Percentiles rank a stretch among this genome's conserved stretches.
Evolutionary conservation across 1,140 invertebrate species (phyloP).

Genomic region (Penaeus japonicus): DNA sequence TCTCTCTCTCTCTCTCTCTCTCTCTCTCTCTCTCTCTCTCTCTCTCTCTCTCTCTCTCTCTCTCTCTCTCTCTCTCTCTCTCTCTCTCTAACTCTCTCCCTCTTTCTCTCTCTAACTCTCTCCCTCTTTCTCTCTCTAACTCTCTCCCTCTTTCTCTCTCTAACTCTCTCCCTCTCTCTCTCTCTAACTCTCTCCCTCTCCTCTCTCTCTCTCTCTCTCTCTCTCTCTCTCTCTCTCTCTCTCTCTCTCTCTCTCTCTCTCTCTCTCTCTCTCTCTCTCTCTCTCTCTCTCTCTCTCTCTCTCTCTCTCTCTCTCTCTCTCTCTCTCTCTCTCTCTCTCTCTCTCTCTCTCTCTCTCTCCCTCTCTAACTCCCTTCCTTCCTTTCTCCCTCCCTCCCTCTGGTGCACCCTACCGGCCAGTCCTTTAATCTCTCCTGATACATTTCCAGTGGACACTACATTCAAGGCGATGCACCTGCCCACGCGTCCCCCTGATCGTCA

Average conservation of each 20-base stretch:
- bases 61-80: too few species aligned
- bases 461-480: too few species aligned
- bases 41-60: not conserved
- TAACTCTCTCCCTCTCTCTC: not conserved
- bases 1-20: too few species aligned
- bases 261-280: not conserved
- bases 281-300: slow-evolving; percentile 2
- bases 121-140: not conserved
- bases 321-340: not conserved
- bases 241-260: not conserved
- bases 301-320: not conserved
- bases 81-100: too few species aligned
- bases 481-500: too few species aligned
- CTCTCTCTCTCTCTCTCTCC: not conserved
- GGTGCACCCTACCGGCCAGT: too few species aligned
- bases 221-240: not conserved
- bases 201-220: not conserved
- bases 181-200: not conserved
- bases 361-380: not conserved
- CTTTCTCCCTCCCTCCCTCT: too few species aligned
- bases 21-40: not conserved
- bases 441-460: too few species aligned
- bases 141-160: not conserved
- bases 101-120: too few species aligned
- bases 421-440: too few species aligned